Conservation (phyloP, 2,888 invertebrate species). For the Frankliniella fusca region DNA sequence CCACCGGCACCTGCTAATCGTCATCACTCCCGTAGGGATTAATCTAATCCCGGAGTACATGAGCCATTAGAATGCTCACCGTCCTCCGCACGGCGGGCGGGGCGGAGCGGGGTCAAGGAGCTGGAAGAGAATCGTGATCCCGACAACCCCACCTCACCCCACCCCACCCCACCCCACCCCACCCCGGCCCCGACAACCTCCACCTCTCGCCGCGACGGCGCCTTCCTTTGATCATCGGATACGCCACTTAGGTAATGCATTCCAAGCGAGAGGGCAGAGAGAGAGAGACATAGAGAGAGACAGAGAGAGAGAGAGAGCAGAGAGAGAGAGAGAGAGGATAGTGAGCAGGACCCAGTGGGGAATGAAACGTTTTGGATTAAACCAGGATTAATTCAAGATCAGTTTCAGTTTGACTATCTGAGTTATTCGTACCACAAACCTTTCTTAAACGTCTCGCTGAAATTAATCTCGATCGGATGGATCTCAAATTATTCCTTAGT, state of each 20-base stretch:
- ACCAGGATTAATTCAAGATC: too few species aligned
- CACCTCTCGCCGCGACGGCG: neutral
- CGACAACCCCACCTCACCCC: too few species aligned
- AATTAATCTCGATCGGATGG: too few species aligned
- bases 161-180: too few species aligned
- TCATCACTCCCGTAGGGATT: neutral
- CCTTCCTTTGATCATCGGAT: constrained; percentile 2
- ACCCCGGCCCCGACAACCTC: neutral
- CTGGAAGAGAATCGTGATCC: too few species aligned
- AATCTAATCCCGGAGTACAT: neutral
- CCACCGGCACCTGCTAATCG: neutral
- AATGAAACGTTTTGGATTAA: too few species aligned
- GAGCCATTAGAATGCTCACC: neutral
- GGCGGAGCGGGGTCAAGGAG: neutral
- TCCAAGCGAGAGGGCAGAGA: neutral
- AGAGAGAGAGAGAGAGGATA: neutral
- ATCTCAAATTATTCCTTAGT: too few species aligned
- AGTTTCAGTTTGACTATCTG: too few species aligned
- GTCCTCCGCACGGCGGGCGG: neutral
- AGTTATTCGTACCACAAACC: too few species aligned
- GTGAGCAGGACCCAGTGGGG: too few species aligned
- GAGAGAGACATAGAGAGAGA: neutral
- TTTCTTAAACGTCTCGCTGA: too few species aligned
- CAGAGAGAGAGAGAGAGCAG: neutral
- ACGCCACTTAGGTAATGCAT: constrained; percentile 20